These are phyloP conservation scores for Chunga burmeisteri DNA, from an alignment of 2,113 vertebrate species.

Conservation along the genomic window DNA sequence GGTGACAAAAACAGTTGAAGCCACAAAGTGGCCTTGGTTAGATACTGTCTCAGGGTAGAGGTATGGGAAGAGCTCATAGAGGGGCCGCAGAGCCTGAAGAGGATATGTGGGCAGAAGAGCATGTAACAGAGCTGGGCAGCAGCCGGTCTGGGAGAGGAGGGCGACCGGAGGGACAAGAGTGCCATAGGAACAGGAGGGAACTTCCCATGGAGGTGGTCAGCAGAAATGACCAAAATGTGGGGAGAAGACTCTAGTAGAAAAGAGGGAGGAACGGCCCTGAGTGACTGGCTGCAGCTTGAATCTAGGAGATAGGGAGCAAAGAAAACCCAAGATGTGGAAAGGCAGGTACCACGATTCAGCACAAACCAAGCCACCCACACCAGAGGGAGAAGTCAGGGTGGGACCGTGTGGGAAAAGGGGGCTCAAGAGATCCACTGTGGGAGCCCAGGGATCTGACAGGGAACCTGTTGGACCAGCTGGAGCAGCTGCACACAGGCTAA, in stretches of 20 bases:
- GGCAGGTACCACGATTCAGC: background rate
- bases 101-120: background rate
- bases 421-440: background rate
- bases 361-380: background rate
- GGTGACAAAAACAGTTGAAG: background rate
- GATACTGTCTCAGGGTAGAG: background rate
- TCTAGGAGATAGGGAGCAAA: background rate
- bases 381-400: background rate
- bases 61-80: background rate
- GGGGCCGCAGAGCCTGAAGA: background rate
- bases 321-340: background rate
- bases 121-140: background rate
- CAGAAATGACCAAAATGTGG: background rate
- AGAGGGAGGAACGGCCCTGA: background rate
- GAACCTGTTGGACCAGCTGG: conserved; percentile 60
- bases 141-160: background rate
- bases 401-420: background rate
- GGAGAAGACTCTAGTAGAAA: background rate
- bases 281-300: background rate
- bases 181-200: background rate
- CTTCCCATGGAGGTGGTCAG: background rate
- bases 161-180: rapidly evolving
- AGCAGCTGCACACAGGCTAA: background rate
- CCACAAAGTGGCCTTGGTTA: background rate
- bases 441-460: conserved; percentile 3